A percentile compares a stretch with the other conserved stretches of the same genome.
Conservation (phyloP, 2,113 vertebrate species). For the Gobius niger region DNA sequence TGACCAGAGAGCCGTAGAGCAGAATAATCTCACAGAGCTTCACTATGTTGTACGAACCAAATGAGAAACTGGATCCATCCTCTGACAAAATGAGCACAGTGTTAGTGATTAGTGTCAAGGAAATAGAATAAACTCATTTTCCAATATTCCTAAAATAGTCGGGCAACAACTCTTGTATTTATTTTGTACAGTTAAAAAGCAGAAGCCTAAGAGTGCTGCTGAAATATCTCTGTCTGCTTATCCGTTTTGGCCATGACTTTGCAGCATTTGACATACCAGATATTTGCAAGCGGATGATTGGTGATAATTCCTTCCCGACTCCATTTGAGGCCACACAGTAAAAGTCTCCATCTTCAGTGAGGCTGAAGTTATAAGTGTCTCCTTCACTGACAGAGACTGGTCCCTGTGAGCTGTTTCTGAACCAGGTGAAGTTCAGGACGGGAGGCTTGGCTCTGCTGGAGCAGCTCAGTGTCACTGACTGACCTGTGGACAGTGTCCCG, state of each 20-base stretch:
- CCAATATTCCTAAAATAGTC: too few species aligned
- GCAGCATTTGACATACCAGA: neutral
- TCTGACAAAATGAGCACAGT: neutral
- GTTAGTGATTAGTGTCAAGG: too few species aligned
- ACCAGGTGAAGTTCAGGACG: constrained; percentile 10
- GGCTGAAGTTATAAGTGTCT: neutral
- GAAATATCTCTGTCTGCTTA: too few species aligned
- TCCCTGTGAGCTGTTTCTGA: neutral
- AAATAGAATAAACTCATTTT: too few species aligned
- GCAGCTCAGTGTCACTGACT: constrained; percentile 23
- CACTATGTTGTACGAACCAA: neutral
- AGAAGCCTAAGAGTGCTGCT: too few species aligned
- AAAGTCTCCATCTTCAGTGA: neutral
- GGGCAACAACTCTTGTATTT: too few species aligned
- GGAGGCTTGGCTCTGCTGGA: constrained; percentile 29
- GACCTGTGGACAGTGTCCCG: constrained; percentile 6
- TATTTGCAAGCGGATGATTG: neutral
- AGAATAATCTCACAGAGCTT: neutral
- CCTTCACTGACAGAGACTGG: neutral
- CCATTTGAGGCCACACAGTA: neutral
- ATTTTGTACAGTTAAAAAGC: too few species aligned
- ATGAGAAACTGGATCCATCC: neutral
- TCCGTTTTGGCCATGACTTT: neutral
- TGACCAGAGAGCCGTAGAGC: neutral
- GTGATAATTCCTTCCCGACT: neutral